Evolutionary conservation across 2,797 vertebrate genomes (phyloP), one percentile per base, ranked within the genome.

Genomic region (Novumbra hubbsi): DNA sequence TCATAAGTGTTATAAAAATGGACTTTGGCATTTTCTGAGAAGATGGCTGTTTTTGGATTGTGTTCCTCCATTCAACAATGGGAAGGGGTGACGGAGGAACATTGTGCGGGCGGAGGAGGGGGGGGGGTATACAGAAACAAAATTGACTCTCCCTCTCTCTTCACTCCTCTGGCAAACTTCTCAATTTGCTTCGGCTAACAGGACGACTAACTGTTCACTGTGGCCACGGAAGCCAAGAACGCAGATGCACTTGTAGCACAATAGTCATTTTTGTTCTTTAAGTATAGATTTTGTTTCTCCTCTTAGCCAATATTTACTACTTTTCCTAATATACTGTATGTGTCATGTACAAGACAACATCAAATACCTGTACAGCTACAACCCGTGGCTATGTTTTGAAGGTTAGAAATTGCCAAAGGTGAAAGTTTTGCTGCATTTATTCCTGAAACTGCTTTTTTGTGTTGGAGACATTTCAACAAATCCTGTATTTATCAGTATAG

Each of bases 221-320:
- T 89, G 87, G 88, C 87, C 90, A 88, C 88, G 89, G 88, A 86
- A 91, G 88, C 86, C 88, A 89, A 88, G 86, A 90, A 91, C 81
- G 84, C 83, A 83, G 75, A 86, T 91, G 90, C 92, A 93, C 92
- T 92, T 93, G 91, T 92, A 92, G 90, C 90, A 91, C 88, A 92
- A 89, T 82, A 83, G 89, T 91, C 85, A 88, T 83, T 89, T 91
- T 86, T 88, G 89, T 88, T 90, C 88, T 86, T 89, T 80, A 84
- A 85, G 83, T 81, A 87, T 81, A 82, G 79, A 82, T 87, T 72
- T 70, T 77, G 71, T 74, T 68, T 83, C 49, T 72, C 89, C 88
- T 87, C 83, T 77, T 85, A 78, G 87, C 78, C 83, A 84, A 79
- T 78, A 84, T 71, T 80, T 70, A 80, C 82, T 64, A 73, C 81